A percentile compares a stretch with the other conserved stretches of the same genome.
Evolutionary conservation across 23 tunicate species (phyloP).

Genomic region (Diplosoma virens): DNA sequence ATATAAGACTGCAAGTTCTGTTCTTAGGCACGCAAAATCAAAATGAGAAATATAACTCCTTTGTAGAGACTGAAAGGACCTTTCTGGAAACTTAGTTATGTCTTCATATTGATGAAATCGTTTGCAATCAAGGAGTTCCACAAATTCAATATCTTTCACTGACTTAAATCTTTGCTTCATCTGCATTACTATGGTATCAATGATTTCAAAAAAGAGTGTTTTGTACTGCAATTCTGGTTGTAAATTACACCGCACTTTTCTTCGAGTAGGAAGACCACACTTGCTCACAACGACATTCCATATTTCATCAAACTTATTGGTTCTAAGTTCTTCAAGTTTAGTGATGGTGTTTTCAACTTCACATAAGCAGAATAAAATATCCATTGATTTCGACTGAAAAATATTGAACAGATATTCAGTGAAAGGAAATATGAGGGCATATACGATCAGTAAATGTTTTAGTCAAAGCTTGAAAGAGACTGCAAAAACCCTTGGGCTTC

Average conservation of each 20-base stretch:
- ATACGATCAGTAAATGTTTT: too few relatives aligned
- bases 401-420: slow-evolving; percentile 9
- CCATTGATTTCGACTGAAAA: slow-evolving; percentile 11
- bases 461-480: slow-evolving; percentile 11
- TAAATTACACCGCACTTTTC: neutral
- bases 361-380: neutral
- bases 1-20: slow-evolving; percentile 11
- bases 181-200: slow-evolving; percentile 2
- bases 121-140: slow-evolving; percentile 3
- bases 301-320: neutral
- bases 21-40: neutral
- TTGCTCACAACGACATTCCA: neutral
- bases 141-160: slow-evolving; percentile 3
- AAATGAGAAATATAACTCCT: neutral
- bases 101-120: neutral
- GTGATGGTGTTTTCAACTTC: too few relatives aligned
- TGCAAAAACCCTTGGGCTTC: slow-evolving; percentile 6
- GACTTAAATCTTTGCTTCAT: slow-evolving; percentile 12
- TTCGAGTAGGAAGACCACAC: neutral
- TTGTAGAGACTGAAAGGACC: neutral
- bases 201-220: slow-evolving; percentile 4
- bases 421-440: too few relatives aligned
- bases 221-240: neutral
- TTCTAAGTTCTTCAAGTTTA: neutral
- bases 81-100: neutral